A percentile compares a stretch with the other conserved stretches of the same genome.
These are phyloP conservation scores for Drosophila malerkotliana DNA, from an alignment of 1,140 invertebrate genomes.

Conservation along the genomic window DNA sequence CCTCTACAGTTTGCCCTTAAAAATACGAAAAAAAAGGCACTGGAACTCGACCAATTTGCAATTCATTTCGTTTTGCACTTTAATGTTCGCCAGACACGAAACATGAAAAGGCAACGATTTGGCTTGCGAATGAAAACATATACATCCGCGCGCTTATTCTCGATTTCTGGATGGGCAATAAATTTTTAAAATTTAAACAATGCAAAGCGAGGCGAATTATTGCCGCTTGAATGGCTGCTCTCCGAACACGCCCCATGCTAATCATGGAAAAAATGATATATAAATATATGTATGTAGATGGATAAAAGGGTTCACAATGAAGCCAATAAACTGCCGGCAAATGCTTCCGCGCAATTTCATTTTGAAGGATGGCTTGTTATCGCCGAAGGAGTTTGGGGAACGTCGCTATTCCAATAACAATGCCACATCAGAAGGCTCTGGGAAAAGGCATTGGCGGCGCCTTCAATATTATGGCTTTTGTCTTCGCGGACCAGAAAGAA, in stretches of 20 bases:
- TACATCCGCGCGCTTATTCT: constrained; percentile 3
- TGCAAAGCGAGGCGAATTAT: constrained; percentile 71
- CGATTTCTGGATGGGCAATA: constrained; percentile 43
- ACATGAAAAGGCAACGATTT: constrained; percentile 46
- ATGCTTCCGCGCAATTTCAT: constrained; percentile 77
- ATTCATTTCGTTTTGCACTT: constrained; percentile 47
- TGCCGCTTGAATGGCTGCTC: constrained; percentile 68
- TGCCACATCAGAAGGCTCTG: constrained; percentile 61
- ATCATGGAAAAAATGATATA: constrained; percentile 55
- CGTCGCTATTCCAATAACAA: constrained; percentile 69
- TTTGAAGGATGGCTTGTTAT: constrained; percentile 39
- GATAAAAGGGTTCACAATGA: constrained; percentile 69
- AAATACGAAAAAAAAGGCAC: neutral
- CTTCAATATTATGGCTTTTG: constrained; percentile 22
- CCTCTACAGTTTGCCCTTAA: constrained; percentile 8
- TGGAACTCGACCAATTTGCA: constrained; percentile 64
- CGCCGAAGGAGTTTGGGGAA: constrained; percentile 25
- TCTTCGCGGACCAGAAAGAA: constrained; percentile 11
- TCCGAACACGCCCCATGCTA: constrained; percentile 66
- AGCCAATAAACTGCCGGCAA: constrained; percentile 75
- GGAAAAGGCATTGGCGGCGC: constrained; percentile 8
- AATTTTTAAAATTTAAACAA: constrained; percentile 76
- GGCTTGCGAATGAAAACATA: constrained; percentile 37
- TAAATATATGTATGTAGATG: constrained; percentile 35
- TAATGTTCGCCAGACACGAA: constrained; percentile 64